phyloP scores from a whole-genome alignment of 2,113 vertebrate genomes.

The Nothobranchius furzeri region DNA sequence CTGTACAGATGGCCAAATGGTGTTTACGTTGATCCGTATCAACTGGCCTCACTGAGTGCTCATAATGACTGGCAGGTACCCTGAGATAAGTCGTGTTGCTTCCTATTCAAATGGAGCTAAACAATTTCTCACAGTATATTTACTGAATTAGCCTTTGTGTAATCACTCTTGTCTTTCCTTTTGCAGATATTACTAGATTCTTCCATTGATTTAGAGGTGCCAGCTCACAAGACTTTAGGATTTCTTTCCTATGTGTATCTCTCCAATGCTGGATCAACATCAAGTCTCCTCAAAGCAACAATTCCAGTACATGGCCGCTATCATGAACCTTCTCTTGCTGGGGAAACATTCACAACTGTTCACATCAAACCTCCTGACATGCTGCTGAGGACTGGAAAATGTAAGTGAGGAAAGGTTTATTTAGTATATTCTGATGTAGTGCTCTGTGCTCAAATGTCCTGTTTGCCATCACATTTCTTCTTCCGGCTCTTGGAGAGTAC shows the following conservation, averaged over 20 bases:
- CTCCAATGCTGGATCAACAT: conserved; percentile 43
- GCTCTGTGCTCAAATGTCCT: neutral
- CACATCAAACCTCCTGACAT: conserved; percentile 80
- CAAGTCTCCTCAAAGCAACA: conserved; percentile 61
- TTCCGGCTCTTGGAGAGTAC: too few relatives aligned
- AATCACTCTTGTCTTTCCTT: neutral
- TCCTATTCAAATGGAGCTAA: too few relatives aligned
- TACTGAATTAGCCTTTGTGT: neutral
- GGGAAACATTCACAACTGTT: conserved; percentile 48
- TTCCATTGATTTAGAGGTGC: conserved; percentile 84
- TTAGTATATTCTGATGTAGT: neutral
- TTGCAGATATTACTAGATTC: conserved; percentile 81
- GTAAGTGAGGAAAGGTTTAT: conserved; percentile 40
- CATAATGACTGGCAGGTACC: conserved; percentile 83
- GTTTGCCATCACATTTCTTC: neutral
- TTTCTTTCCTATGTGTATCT: conserved; percentile 80
- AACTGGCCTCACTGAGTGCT: conserved; percentile 82
- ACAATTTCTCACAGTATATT: too few relatives aligned
- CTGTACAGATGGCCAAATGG: conserved; percentile 80
- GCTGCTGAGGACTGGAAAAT: conserved; percentile 68
- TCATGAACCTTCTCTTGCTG: conserved; percentile 76
- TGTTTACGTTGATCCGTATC: conserved; percentile 89
- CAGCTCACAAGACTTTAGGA: conserved; percentile 82
- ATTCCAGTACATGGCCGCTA: conserved; percentile 90
- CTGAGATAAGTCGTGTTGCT: too few relatives aligned